Evolutionary conservation across 2,113 vertebrate species (phyloP), one percentile per base, ranked within the genome.

Genomic region (Emydocephalus ijimae): DNA sequence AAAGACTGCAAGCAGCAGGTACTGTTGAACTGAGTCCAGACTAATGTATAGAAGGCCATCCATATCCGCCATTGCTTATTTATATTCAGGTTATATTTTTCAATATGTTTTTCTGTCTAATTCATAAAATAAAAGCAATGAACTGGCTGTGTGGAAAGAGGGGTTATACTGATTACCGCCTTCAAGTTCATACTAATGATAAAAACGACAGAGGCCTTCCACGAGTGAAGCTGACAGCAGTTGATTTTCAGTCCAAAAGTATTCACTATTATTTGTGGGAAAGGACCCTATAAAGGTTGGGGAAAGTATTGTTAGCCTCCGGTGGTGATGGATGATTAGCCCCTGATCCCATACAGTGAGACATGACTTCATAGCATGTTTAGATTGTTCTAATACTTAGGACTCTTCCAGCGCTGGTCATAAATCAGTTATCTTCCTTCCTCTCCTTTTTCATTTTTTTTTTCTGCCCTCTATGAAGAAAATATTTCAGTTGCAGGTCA

Each of bases 361-460:
- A 97, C 98, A 98, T 98, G 97, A 98, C 97, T 98, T 98, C 98
- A 98, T 98, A 98, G 97, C 98, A 98, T 98, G 97, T 98, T 98
- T 98, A 98, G 98, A 98, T 98, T 98, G 97, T 98, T 97, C 97
- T 97, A 97, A 98, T 98, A 98, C 98, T 98, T 97, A 97, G 97
- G 97, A 97, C 98, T 98, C 98, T 97, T 97, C 97, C 97, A 98
- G 97, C 97, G 96, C 98, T 97, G 97, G 98, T 98, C 98, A 98
- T 98, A 98, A 98, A 98, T 98, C 98, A 98, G 98, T 97, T 98
- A 96, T 98, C 97, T 98, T 96, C 97, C 96, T 97, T 94, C 97
- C 96, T 97, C 94, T 97, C 94, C 96, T 94, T 97, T 93, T 15
- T 45, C 18, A 0, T n/a, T 21, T 29, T 64, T 43, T 64, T 5